Evolutionary conservation across 2,797 vertebrate genomes (phyloP).

Genomic region (Lepus townsendii): DNA sequence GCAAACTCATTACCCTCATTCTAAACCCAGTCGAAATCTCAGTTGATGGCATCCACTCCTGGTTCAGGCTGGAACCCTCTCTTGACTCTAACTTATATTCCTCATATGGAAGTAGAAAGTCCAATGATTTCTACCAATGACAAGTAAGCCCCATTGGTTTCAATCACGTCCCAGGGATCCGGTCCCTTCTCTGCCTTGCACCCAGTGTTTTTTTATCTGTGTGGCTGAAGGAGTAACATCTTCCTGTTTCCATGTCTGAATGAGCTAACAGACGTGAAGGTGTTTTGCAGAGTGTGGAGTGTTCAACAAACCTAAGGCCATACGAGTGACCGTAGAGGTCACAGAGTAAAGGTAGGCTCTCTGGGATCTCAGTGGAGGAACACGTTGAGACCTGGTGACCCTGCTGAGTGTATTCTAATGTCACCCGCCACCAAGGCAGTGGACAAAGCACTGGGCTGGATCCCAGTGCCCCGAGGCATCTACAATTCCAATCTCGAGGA

Average conservation of each 20-base stretch:
- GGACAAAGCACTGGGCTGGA: background rate
- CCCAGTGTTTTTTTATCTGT: conserved; percentile 31
- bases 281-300: conserved; percentile 1
- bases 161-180: background rate
- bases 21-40: background rate
- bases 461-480: background rate
- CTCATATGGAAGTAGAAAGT: background rate
- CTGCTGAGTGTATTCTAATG: background rate
- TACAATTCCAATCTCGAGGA: background rate
- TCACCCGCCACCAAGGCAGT: background rate
- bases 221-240: background rate
- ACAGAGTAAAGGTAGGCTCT: conserved; percentile 5
- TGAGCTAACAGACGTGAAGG: background rate
- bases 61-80: conserved; percentile 26
- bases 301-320: conserved; percentile 12
- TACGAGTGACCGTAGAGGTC: background rate
- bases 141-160: background rate
- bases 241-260: conserved; percentile 3
- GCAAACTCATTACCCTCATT: conserved; percentile 33
- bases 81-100: background rate
- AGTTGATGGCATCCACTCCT: background rate
- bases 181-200: background rate
- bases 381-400: background rate
- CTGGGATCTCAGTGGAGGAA: conserved; percentile 23
- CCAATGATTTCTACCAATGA: background rate